These are phyloP conservation scores for Caenorhabditis angaria DNA, from an alignment of 2,888 invertebrate species.

Conservation along the genomic window DNA sequence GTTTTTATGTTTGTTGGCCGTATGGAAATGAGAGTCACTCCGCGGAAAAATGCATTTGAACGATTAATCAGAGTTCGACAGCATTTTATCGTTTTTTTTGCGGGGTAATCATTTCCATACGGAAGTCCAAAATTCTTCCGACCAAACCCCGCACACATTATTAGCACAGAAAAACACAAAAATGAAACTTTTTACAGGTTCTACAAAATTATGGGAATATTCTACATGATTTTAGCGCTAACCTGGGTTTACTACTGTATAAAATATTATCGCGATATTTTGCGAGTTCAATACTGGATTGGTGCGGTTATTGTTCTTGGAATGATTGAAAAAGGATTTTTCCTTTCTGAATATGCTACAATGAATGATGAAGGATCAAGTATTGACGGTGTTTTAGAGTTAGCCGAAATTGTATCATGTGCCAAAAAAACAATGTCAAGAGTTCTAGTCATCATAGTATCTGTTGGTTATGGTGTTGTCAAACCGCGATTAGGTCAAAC, in stretches of 20 bases:
- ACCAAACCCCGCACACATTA: too few relatives aligned
- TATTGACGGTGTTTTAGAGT: slow-evolving; percentile 73
- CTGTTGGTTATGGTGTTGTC: slow-evolving; percentile 92
- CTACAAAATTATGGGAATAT: slow-evolving; percentile 87
- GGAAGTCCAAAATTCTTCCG: too few relatives aligned
- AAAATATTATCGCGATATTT: slow-evolving; percentile 87
- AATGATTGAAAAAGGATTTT: slow-evolving; percentile 81
- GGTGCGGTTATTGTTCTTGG: slow-evolving; percentile 76
- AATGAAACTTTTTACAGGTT: slow-evolving; percentile 77
- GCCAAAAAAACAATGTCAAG: slow-evolving; percentile 88
- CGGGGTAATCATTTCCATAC: too few relatives aligned
- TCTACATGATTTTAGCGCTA: slow-evolving; percentile 85
- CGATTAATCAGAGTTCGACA: too few relatives aligned
- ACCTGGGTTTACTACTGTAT: slow-evolving; percentile 86
- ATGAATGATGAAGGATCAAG: slow-evolving; percentile 79
- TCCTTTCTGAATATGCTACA: slow-evolving; percentile 86
- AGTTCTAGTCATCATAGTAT: slow-evolving; percentile 92
- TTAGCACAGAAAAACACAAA: too few relatives aligned
- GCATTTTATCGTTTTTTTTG: too few relatives aligned
- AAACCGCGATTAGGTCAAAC: slow-evolving; percentile 90
- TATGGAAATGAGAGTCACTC: too few relatives aligned
- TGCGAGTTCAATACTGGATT: slow-evolving; percentile 94
- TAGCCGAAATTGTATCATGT: slow-evolving; percentile 89
- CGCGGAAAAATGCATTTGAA: too few relatives aligned
- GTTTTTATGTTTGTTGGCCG: too few relatives aligned